Conservation (phyloP, 2,888 invertebrate genomes). For the Gymnosoma rotundatum region DNA sequence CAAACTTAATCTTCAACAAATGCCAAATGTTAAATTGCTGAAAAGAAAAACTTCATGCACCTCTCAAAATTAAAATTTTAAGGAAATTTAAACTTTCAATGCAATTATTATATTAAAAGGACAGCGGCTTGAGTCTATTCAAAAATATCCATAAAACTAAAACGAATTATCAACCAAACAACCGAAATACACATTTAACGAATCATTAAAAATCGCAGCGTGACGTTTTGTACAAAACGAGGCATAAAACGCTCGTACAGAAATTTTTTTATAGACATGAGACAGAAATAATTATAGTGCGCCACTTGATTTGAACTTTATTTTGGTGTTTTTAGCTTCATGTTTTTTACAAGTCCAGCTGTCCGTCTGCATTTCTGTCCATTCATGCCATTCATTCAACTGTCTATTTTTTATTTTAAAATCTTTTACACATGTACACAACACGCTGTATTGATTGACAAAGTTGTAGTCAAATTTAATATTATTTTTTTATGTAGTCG, state of each 20-base stretch:
- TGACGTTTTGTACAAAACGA: constrained; percentile 51
- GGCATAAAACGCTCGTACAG: constrained; percentile 37
- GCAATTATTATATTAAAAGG: constrained; percentile 56
- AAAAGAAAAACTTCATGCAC: constrained; percentile 30
- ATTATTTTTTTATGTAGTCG: constrained; percentile 9
- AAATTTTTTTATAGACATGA: constrained; percentile 4
- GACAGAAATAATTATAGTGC: constrained; percentile 29
- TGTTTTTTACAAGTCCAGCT: constrained; percentile 16
- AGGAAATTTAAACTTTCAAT: constrained; percentile 24
- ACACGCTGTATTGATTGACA: constrained; percentile 62
- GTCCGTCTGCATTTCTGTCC: constrained; percentile 23
- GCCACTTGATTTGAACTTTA: not conserved
- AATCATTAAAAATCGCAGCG: constrained; percentile 66
- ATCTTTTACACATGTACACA: constrained; percentile 10
- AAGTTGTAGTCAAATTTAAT: constrained; percentile 68
- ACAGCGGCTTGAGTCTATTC: constrained; percentile 20
- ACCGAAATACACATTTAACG: constrained; percentile 45
- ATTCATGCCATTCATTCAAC: not conserved
- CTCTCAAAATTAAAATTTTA: constrained; percentile 18
- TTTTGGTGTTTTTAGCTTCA: constrained; percentile 4
- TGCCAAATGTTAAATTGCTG: constrained; percentile 62
- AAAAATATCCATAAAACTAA: constrained; percentile 23
- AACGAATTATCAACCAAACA: constrained; percentile 11
- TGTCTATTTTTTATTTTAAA: constrained; percentile 26
- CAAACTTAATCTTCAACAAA: constrained; percentile 54